Evolutionary conservation across 1,140 invertebrate genomes (phyloP).

Genomic region (Trachymyrmex septentrionalis): DNA sequence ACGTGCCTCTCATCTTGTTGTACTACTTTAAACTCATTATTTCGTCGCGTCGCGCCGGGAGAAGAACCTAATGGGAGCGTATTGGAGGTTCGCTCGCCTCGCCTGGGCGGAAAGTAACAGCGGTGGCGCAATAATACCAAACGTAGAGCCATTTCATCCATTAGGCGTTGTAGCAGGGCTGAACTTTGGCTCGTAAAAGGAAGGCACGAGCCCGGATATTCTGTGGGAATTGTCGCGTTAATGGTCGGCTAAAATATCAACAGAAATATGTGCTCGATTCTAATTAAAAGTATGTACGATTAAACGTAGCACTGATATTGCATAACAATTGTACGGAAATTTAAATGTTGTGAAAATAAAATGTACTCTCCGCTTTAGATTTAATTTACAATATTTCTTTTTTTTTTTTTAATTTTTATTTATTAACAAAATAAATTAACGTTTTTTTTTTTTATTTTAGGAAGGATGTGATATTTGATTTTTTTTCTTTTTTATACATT

Average conservation of each 20-base stretch:
- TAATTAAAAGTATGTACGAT: conserved; percentile 11
- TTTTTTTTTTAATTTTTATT: no score
- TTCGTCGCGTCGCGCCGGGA: neutral
- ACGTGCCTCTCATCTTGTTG: conserved; percentile 1
- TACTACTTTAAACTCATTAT: conserved; percentile 50
- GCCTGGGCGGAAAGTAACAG: conserved; percentile 28
- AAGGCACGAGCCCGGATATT: conserved; percentile 1
- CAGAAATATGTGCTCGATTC: neutral
- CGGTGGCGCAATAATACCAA: conserved; percentile 55
- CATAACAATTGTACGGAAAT: no score
- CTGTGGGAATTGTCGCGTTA: neutral
- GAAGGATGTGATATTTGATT: no score
- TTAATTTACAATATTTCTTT: no score
- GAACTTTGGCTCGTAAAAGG: conserved; percentile 31
- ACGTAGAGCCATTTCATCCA: conserved; percentile 41
- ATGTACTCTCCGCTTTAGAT: no score
- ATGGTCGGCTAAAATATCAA: conserved; percentile 11
- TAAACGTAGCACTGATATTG: neutral
- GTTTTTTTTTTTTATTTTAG: no score
- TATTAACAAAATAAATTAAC: no score
- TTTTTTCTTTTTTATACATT: no score
- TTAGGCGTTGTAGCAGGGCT: conserved; percentile 29
- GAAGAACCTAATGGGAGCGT: conserved; percentile 35
- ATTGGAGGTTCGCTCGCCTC: conserved; percentile 27
- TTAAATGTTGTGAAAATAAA: no score